Conservation (phyloP, 1,140 invertebrate genomes). For the Trigoniulus corallinus region DNA sequence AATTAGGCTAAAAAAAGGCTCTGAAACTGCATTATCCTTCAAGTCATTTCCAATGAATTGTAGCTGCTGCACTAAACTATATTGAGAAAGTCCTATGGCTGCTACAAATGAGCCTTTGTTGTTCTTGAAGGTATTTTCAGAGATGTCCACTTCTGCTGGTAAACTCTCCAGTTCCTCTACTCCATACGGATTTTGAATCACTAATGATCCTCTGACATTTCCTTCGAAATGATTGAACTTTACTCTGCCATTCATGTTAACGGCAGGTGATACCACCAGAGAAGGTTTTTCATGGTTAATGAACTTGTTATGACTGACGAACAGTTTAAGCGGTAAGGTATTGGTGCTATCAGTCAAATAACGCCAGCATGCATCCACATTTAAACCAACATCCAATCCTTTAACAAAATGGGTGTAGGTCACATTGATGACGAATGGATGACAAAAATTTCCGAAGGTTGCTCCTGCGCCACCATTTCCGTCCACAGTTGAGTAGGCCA, state of each 20-base stretch:
- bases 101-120: slow-evolving; percentile 77
- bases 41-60: slow-evolving; percentile 80
- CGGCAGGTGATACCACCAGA: slow-evolving; percentile 60
- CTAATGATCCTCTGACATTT: slow-evolving; percentile 62
- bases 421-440: slow-evolving; percentile 50
- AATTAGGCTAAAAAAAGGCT: slow-evolving; percentile 64
- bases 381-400: slow-evolving; percentile 1
- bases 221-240: slow-evolving; percentile 75
- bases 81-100: slow-evolving; percentile 69
- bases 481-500: slow-evolving; percentile 72
- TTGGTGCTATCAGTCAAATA: slow-evolving; percentile 4
- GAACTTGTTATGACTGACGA: slow-evolving; percentile 74
- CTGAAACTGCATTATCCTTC: slow-evolving; percentile 64
- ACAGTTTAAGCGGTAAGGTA: slow-evolving; percentile 42
- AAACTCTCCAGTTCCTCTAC: slow-evolving; percentile 42
- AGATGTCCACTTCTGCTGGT: slow-evolving; percentile 52
- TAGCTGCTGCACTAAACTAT: slow-evolving; percentile 58
- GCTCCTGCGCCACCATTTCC: slow-evolving; percentile 69
- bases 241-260: slow-evolving; percentile 60
- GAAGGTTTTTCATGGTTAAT: slow-evolving; percentile 54
- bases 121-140: slow-evolving; percentile 72
- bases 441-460: slow-evolving; percentile 42
- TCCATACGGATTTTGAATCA: slow-evolving; percentile 64
- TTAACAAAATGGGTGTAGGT: slow-evolving; percentile 33
- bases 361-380: slow-evolving; percentile 9